phyloP scores from a whole-genome alignment of 2,113 vertebrate genomes.

The Sciurus niger region DNA sequence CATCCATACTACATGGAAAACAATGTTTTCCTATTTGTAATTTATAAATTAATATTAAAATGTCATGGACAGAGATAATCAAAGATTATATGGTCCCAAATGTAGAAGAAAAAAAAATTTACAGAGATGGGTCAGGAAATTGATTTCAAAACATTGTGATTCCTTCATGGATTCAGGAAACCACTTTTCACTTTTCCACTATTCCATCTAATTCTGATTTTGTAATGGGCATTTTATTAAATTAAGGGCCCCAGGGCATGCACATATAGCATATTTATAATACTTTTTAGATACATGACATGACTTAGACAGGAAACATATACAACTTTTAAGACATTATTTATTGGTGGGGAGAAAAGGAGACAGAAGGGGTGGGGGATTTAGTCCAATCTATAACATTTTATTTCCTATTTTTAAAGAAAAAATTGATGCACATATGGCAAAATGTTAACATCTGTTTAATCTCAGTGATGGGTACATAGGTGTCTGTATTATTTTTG shows the following conservation, averaged over 20 bases:
- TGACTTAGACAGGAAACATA: background rate
- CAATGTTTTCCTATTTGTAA: background rate
- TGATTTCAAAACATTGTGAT: background rate
- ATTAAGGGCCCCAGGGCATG: background rate
- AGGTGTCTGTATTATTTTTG: slow-evolving; percentile 55
- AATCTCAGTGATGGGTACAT: slow-evolving; percentile 31
- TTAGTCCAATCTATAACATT: background rate
- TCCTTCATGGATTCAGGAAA: background rate
- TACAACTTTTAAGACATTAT: background rate
- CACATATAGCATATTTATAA: background rate
- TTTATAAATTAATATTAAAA: slow-evolving; percentile 41
- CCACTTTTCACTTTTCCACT: background rate
- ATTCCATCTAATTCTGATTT: slow-evolving; percentile 6
- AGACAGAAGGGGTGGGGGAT: background rate
- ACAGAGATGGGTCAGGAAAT: background rate
- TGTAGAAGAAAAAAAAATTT: background rate
- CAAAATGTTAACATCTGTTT: slow-evolving; percentile 79
- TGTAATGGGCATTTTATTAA: background rate
- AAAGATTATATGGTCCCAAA: background rate
- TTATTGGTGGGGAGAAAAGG: background rate
- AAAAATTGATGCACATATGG: slow-evolving; percentile 41
- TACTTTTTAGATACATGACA: background rate
- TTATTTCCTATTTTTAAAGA: slow-evolving; percentile 62
- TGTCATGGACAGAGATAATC: background rate
- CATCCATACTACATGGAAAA: background rate